phyloP scores from a whole-genome alignment of 2,888 invertebrate genomes.

The Boloria euphrosyne region DNA sequence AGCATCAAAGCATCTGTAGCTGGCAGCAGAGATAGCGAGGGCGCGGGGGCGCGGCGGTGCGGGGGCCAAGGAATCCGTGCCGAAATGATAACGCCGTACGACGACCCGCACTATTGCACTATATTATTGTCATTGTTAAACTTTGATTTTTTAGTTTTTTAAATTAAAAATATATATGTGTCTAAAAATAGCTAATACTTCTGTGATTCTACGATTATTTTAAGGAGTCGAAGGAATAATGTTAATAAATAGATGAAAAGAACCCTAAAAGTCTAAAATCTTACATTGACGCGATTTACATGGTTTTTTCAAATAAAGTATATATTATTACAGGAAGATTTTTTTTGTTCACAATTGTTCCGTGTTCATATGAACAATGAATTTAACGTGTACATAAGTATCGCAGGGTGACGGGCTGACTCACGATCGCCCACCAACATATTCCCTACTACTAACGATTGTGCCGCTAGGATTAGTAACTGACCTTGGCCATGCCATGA shows the following conservation, averaged over 20 bases:
- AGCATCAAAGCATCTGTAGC: slow-evolving; percentile 28
- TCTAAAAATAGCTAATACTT: too few relatives aligned
- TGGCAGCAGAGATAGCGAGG: slow-evolving; percentile 44
- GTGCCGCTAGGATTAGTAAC: slow-evolving; percentile 18
- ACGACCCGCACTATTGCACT: slow-evolving; percentile 56
- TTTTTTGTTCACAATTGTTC: too few relatives aligned
- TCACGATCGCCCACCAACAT: slow-evolving; percentile 25
- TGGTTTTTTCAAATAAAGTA: too few relatives aligned
- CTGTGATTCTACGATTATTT: too few relatives aligned
- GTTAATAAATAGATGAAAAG: too few relatives aligned
- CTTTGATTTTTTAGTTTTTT: slow-evolving; percentile 6
- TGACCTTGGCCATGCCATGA: slow-evolving; percentile 33
- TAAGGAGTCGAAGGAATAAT: too few relatives aligned
- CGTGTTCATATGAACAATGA: too few relatives aligned
- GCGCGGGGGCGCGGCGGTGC: slow-evolving; percentile 39
- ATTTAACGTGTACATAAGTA: neutral
- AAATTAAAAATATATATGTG: too few relatives aligned
- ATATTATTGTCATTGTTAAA: slow-evolving; percentile 23
- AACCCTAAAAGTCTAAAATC: too few relatives aligned
- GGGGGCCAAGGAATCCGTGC: slow-evolving; percentile 75
- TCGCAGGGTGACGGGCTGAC: slow-evolving; percentile 4
- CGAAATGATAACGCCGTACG: slow-evolving; percentile 78
- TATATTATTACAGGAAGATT: too few relatives aligned
- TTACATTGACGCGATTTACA: too few relatives aligned
- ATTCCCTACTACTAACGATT: slow-evolving; percentile 13